Conservation (phyloP, 2,113 vertebrate species). For the Grallaria varia region DNA sequence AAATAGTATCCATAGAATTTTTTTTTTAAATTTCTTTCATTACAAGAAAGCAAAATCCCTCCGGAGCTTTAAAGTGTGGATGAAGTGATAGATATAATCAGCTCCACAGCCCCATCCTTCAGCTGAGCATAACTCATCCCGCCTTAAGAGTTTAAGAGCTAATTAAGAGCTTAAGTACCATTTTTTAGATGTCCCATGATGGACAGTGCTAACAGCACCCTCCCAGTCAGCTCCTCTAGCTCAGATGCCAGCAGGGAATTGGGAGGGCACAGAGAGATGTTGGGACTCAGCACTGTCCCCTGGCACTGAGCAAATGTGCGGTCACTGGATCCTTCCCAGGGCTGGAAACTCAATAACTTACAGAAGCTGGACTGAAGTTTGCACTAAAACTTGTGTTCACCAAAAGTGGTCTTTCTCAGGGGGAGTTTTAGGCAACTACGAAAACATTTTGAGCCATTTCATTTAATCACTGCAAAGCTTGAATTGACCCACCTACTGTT, state of each 20-base stretch:
- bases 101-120: neutral
- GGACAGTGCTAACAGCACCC: neutral
- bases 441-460: neutral
- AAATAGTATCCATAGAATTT: neutral
- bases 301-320: fast-evolving
- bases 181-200: neutral
- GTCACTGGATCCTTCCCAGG: neutral
- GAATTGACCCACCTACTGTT: neutral
- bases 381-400: neutral
- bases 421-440: neutral
- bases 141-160: neutral
- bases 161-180: neutral
- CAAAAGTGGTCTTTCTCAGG: neutral
- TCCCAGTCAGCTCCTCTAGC: neutral
- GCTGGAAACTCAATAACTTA: neutral
- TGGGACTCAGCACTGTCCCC: neutral
- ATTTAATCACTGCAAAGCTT: neutral
- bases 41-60: neutral
- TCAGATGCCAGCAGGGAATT: neutral
- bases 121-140: neutral
- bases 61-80: neutral
- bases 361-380: neutral
- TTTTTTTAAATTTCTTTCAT: neutral
- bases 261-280: neutral
- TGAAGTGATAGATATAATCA: neutral